Percentiles rank a stretch among this genome's conserved stretches.
These are phyloP conservation scores for Holotrichia oblita DNA, from an alignment of 1,140 invertebrate species.

Conservation along the genomic window DNA sequence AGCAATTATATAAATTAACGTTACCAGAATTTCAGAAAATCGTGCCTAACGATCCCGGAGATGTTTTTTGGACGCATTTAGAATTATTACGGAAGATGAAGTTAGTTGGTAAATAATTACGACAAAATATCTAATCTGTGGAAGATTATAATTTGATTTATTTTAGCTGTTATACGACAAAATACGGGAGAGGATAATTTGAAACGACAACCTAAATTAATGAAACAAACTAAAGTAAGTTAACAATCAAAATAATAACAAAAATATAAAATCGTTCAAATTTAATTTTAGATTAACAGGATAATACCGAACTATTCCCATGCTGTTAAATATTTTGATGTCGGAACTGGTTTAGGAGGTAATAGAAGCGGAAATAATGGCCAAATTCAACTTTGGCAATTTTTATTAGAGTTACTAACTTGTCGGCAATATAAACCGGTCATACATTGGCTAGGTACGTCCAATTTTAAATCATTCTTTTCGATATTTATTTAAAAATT, in stretches of 20 bases:
- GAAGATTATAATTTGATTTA: slow-evolving; percentile 10
- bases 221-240: slow-evolving; percentile 49
- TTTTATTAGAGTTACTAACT: slow-evolving; percentile 86
- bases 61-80: slow-evolving; percentile 94
- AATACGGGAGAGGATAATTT: slow-evolving; percentile 55
- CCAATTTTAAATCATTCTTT: too few species aligned
- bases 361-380: slow-evolving; percentile 75
- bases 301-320: slow-evolving; percentile 40
- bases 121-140: neutral
- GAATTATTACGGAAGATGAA: slow-evolving; percentile 91
- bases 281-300: slow-evolving; percentile 43
- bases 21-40: slow-evolving; percentile 76
- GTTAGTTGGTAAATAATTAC: slow-evolving; percentile 79
- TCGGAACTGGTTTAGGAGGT: slow-evolving; percentile 53
- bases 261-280: too few species aligned
- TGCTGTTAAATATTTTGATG: slow-evolving; percentile 31
- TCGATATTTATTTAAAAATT: neutral
- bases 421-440: slow-evolving; percentile 77
- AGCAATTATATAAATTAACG: slow-evolving; percentile 77
- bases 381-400: slow-evolving; percentile 91
- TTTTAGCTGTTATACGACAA: slow-evolving; percentile 68
- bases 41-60: slow-evolving; percentile 83
- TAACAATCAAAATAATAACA: too few species aligned
- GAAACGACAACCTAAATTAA: slow-evolving; percentile 58
- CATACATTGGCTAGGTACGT: slow-evolving; percentile 83